Percentiles rank a stretch among this genome's conserved stretches.
Conservation (phyloP, 1,140 invertebrate species). For the Melanaphis sacchari region DNA sequence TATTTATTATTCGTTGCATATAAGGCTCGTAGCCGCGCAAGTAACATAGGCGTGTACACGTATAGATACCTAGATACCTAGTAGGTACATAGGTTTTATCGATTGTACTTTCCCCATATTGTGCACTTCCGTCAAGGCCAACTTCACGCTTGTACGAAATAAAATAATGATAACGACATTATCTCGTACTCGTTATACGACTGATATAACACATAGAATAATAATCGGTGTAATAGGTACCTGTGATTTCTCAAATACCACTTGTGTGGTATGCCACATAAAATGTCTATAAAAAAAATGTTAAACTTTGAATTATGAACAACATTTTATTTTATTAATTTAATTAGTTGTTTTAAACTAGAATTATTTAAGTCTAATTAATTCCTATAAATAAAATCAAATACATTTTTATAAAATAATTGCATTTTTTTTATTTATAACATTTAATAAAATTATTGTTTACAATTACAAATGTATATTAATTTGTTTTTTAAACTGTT, state of each 20-base stretch:
- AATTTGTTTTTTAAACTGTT: no score
- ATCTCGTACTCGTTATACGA: no score
- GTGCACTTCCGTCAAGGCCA: neutral
- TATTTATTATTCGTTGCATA: neutral
- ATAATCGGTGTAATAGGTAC: no score
- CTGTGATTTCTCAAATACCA: no score
- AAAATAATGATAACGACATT: neutral
- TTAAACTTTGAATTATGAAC: neutral
- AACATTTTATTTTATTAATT: neutral
- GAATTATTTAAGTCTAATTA: neutral
- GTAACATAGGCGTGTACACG: neutral
- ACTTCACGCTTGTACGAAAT: neutral
- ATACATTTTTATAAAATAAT: neutral
- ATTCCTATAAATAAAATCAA: no score
- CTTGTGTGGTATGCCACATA: no score
- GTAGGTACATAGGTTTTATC: neutral
- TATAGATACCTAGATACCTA: no score
- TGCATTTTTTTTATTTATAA: neutral
- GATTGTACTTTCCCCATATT: neutral
- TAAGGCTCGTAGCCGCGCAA: neutral
- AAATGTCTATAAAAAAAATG: neutral
- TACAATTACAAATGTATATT: neutral
- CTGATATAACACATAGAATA: no score
- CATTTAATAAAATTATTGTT: neutral
- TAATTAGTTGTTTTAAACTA: neutral